phyloP scores from a whole-genome alignment of 23 tunicate species.

The Ciona savignyi region DNA sequence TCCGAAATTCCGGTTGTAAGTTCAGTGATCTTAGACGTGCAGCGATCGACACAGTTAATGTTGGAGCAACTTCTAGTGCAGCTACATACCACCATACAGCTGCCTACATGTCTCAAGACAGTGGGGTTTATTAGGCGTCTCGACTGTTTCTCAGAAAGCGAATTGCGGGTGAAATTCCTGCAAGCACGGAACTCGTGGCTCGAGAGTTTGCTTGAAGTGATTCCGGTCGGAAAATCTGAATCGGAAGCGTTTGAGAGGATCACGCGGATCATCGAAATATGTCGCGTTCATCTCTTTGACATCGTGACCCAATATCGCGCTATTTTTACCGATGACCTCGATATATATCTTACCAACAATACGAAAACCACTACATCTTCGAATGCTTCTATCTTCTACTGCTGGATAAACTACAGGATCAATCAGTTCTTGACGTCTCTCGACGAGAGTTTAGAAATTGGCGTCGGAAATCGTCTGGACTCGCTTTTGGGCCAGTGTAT shows the following conservation, averaged over 20 bases:
- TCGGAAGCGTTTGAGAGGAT: constrained; percentile 64
- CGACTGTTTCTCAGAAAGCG: constrained; percentile 82
- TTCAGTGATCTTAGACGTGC: constrained; percentile 65
- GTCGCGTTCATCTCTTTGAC: constrained; percentile 79
- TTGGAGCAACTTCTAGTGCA: constrained; percentile 66
- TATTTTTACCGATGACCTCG: constrained; percentile 70
- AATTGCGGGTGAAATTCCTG: constrained; percentile 73
- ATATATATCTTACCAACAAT: constrained; percentile 14
- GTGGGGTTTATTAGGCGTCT: constrained; percentile 79
- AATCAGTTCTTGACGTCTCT: constrained; percentile 29
- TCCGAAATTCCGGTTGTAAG: constrained; percentile 71
- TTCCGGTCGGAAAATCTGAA: constrained; percentile 31
- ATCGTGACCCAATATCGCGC: constrained; percentile 93
- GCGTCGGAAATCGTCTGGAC: constrained; percentile 66
- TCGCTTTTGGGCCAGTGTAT: constrained; percentile 84
- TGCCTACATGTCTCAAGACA: constrained; percentile 66
- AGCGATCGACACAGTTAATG: constrained; percentile 77
- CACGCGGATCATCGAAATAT: constrained; percentile 68
- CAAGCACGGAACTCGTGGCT: constrained; percentile 92
- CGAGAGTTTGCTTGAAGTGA: constrained; percentile 36
- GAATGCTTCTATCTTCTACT: constrained; percentile 63
- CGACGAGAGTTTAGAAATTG: constrained; percentile 16
- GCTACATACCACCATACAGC: constrained; percentile 56
- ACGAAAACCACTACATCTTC: constrained; percentile 21
- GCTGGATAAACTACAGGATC: constrained; percentile 70